Evolutionary conservation across 1,140 invertebrate genomes (phyloP).

Genomic region (Teleogryllus occipitalis): DNA sequence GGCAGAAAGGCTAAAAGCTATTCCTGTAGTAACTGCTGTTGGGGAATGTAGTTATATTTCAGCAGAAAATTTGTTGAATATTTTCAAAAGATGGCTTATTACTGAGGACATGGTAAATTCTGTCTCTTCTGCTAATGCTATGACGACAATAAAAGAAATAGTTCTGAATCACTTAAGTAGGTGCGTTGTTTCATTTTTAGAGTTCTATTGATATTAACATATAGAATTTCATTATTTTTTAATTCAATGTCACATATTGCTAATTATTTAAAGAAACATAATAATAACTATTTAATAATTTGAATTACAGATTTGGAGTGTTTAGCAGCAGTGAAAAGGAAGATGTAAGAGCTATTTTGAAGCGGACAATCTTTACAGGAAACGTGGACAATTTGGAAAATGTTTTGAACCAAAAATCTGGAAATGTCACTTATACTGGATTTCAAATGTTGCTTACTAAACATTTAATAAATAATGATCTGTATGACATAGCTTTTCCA

Average conservation of each 20-base stretch:
- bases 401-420: conserved; percentile 4
- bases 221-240: not conserved
- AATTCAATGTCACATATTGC: not conserved
- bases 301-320: conserved; percentile 16
- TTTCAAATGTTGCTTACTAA: conserved; percentile 9
- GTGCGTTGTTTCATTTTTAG: not conserved
- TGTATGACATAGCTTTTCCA: conserved; percentile 16
- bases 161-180: conserved; percentile 16
- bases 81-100: conserved; percentile 9
- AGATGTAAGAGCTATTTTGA: conserved; percentile 9
- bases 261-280: not conserved
- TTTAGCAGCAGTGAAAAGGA: conserved; percentile 12
- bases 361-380: conserved; percentile 2
- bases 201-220: no score
- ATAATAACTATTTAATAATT: not conserved
- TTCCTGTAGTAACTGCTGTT: not conserved
- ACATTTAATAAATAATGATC: conserved; percentile 14
- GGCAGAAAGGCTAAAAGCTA: not conserved
- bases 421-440: not conserved
- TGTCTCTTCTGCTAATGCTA: not conserved
- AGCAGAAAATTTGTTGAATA: not conserved
- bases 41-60: no score
- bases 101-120: conserved; percentile 16
- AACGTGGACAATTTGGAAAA: not conserved
- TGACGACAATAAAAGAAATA: conserved; percentile 9